Conservation (phyloP, 2,888 invertebrate species). For the Hyalella azteca region DNA sequence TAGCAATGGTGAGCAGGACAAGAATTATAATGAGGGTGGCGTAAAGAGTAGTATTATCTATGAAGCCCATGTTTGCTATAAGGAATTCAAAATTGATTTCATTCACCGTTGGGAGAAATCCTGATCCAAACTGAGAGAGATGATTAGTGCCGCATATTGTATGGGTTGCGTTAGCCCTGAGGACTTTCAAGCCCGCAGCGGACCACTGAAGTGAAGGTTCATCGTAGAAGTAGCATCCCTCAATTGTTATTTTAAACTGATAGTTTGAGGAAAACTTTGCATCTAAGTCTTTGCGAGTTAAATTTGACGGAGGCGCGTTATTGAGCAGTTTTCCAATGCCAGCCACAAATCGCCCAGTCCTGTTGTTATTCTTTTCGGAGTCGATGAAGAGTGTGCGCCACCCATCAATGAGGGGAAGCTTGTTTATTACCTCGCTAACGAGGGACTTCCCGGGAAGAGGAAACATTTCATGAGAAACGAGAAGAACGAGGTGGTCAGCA, state of each 20-base stretch:
- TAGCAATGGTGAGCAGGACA: constrained; percentile 62
- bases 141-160: constrained; percentile 60
- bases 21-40: constrained; percentile 63
- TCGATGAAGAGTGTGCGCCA: constrained; percentile 41
- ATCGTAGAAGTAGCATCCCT: constrained; percentile 63
- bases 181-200: constrained; percentile 59
- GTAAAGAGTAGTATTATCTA: constrained; percentile 65
- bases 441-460: constrained; percentile 46
- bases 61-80: constrained; percentile 64
- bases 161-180: constrained; percentile 1
- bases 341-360: constrained; percentile 44
- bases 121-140: constrained; percentile 65
- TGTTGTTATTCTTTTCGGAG: constrained; percentile 40
- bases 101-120: constrained; percentile 65
- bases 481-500: constrained; percentile 38
- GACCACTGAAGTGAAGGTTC: constrained; percentile 60
- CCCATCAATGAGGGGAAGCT: constrained; percentile 30
- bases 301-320: not conserved
- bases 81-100: constrained; percentile 66
- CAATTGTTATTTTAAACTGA: constrained; percentile 62
- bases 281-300: constrained; percentile 38
- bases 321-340: constrained; percentile 38
- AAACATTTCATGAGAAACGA: constrained; percentile 43
- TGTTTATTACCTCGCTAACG: constrained; percentile 1
- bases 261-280: constrained; percentile 60